Evolutionary conservation across 2,888 invertebrate species (phyloP), one percentile per base, ranked within the genome.

Genomic region (Serrognathus titanus): DNA sequence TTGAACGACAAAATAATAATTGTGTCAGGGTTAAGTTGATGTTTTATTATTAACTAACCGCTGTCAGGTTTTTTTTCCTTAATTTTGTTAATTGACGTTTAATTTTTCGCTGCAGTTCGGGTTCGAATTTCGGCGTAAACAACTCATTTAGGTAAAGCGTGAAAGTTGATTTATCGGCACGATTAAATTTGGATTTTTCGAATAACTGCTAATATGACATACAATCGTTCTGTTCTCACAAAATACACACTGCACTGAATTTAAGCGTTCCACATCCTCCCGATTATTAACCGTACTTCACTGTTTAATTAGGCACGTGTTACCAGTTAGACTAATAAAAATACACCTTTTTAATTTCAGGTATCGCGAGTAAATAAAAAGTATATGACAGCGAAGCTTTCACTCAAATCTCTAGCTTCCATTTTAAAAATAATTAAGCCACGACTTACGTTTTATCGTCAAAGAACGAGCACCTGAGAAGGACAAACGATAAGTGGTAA

Each of bases 321-420:
- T 31, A 31, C 24, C 24, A 31, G 24, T 31, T 31, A 31, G 6
- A 31, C 24, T 31, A 31, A 31, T 31, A 31, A 31, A 13, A 43
- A 9, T 43, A 16, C 43, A 43, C 43, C 43, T 16, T 43, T 43
- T 63, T 64, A 59, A 63, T 64, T 64, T 63, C 63, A 64, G 64
- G 67, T 65, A 66, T 66, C 66, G 63, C 65, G 69, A 60, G 71
- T 71, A 71, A 73, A 72, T 71, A 71, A 67, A 63, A 67, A 63
- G 59, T 60, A 59, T 63, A 64, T 66, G 66, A 67, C 68, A 66
- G 69, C 67, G 64, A 66, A 67, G 72, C 72, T 74, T 74, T 73
- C 73, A 72, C 72, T 68, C 67, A 50, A 63, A 65, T 60, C 58
- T 59, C 59, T 58, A 59, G 61, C 62, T 61, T 61, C 62, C 62